A percentile compares a stretch with the other conserved stretches of the same genome.
Evolutionary conservation across 2,113 vertebrate genomes (phyloP).

Genomic region (Aspidoscelis tigris): DNA sequence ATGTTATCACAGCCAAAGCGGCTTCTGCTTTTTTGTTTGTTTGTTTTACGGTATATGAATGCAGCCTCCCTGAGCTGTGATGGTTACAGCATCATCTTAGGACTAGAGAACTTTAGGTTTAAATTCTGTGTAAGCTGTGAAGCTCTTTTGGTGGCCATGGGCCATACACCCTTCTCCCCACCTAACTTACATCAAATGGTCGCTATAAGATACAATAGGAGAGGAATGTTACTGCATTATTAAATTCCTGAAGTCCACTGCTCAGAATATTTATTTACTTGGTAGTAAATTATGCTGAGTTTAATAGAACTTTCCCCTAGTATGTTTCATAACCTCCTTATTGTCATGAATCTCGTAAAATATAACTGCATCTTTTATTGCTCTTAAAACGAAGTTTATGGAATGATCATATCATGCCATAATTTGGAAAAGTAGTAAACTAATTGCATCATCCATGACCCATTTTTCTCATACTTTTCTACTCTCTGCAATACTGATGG

Average conservation of each 20-base stretch:
- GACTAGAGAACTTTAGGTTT: no score
- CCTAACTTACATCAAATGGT: no score
- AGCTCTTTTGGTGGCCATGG: no score
- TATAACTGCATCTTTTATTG: not conserved
- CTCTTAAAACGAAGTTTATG: not conserved
- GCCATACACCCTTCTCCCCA: no score
- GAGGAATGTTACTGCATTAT: not conserved
- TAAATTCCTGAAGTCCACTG: not conserved
- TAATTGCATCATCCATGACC: no score
- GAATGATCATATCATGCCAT: no score
- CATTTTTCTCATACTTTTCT: not conserved
- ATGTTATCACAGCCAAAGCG: no score
- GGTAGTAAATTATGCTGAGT: not conserved
- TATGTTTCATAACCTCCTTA: not conserved
- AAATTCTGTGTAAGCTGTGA: no score
- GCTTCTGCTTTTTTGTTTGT: no score
- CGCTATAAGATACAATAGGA: not conserved
- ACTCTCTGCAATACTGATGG: no score
- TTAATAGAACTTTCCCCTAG: not conserved
- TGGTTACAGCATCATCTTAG: not conserved
- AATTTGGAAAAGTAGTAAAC: no score
- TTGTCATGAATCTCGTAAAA: not conserved
- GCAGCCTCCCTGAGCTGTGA: not conserved
- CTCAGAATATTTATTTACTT: not conserved
- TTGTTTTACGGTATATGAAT: no score